Evolutionary conservation across 1,140 invertebrate species (phyloP).

Genomic region (Cydia amplana): DNA sequence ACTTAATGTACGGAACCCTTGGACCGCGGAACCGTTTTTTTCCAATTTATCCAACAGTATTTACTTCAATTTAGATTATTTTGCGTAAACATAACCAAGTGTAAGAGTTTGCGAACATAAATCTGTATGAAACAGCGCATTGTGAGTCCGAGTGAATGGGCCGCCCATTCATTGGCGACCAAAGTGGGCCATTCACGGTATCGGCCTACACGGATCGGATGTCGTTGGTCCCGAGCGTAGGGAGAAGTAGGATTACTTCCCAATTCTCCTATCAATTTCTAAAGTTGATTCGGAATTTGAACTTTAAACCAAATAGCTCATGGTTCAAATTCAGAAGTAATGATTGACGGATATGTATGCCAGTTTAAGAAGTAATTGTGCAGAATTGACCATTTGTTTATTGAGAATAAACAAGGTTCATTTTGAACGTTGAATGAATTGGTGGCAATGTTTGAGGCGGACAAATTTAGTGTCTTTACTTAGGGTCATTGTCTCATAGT

Average conservation of each 20-base stretch:
- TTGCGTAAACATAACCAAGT: background rate
- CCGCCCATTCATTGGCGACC: constrained; percentile 51
- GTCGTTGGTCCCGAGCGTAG: constrained; percentile 31
- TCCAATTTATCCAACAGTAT: too few relatives aligned
- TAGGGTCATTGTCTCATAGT: constrained; percentile 12
- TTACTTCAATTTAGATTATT: background rate
- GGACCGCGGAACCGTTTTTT: too few relatives aligned
- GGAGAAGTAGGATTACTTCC: background rate
- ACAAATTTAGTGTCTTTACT: constrained; percentile 6
- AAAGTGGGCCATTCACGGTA: constrained; percentile 52
- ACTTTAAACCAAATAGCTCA: background rate
- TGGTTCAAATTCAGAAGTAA: background rate
- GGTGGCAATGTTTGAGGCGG: constrained; percentile 4
- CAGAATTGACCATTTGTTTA: background rate
- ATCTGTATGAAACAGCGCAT: constrained; percentile 11
- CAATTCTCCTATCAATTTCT: background rate
- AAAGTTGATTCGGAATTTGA: background rate
- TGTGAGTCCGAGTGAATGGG: constrained; percentile 42
- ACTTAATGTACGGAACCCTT: too few relatives aligned
- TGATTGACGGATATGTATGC: background rate
- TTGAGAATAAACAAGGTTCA: constrained; percentile 10
- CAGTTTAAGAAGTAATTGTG: background rate
- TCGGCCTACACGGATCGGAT: constrained; percentile 49
- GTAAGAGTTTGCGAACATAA: background rate
- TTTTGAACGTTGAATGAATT: constrained; percentile 4